phyloP scores from a whole-genome alignment of 2,113 vertebrate species.

The Hemiprocne comata region DNA sequence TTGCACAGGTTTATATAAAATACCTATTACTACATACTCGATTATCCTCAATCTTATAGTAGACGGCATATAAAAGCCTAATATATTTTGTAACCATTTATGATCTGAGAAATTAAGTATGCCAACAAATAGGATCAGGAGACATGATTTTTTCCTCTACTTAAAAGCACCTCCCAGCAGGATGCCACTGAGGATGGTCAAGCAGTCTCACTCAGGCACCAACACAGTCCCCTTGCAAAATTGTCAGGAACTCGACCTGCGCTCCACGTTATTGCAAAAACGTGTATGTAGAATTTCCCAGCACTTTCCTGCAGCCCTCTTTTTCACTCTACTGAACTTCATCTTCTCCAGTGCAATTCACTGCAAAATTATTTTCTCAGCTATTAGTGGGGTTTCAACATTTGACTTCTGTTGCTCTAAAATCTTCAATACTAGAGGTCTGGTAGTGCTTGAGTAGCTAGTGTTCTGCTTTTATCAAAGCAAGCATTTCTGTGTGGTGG shows the following conservation, averaged over 20 bases:
- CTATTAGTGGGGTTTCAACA: neutral
- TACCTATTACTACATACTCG: neutral
- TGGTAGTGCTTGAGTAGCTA: neutral
- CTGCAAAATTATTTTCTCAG: neutral
- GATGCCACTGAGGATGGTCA: neutral
- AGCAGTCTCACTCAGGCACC: neutral
- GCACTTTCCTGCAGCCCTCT: neutral
- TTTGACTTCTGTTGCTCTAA: neutral
- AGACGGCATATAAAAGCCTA: neutral
- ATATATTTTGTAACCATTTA: neutral
- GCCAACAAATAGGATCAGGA: neutral
- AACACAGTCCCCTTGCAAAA: neutral
- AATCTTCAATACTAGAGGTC: neutral
- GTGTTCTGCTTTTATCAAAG: neutral
- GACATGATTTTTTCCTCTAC: neutral
- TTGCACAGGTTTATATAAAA: neutral
- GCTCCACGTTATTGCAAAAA: neutral
- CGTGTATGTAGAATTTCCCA: neutral
- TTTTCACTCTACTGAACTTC: neutral
- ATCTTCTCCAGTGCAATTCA: neutral
- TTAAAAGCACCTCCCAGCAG: neutral
- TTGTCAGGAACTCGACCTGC: neutral
- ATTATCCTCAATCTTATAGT: neutral
- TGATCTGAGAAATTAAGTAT: neutral
- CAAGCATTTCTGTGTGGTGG: neutral